phyloP scores from a whole-genome alignment of 2,113 vertebrate genomes.

The Passer domesticus region DNA sequence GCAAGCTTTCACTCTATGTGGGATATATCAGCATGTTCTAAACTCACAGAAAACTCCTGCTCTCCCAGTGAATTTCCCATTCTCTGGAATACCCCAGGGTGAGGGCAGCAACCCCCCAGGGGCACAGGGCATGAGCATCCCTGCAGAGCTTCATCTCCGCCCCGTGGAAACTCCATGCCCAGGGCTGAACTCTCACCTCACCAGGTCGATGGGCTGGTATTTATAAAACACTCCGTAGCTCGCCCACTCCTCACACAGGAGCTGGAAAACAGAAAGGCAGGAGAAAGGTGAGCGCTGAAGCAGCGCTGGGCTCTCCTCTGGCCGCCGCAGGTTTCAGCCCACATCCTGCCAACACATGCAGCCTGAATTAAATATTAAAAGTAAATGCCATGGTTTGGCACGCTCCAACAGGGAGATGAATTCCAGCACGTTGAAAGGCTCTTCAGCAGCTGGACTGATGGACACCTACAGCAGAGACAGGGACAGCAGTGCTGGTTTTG shows the following conservation, averaged over 20 bases:
- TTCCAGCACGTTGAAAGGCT: neutral
- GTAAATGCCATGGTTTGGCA: neutral
- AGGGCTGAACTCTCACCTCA: slow-evolving; percentile 80
- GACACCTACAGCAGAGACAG: neutral
- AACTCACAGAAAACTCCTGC: neutral
- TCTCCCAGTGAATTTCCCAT: neutral
- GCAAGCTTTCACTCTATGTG: neutral
- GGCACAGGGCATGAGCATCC: rapidly evolving
- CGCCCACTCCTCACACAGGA: slow-evolving; percentile 94
- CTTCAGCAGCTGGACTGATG: neutral
- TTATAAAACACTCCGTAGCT: slow-evolving; percentile 96
- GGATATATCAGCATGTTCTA: neutral
- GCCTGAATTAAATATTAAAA: neutral
- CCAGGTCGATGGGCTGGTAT: slow-evolving; percentile 92
- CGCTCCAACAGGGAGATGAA: neutral
- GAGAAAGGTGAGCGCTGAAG: neutral
- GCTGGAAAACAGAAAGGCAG: slow-evolving; percentile 69
- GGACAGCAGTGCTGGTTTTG: neutral
- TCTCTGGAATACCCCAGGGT: rapidly evolving
- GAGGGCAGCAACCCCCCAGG: neutral
- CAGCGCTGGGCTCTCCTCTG: rapidly evolving
- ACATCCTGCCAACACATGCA: rapidly evolving
- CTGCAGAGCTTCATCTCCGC: neutral
- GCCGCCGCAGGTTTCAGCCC: neutral
- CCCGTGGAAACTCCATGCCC: rapidly evolving